Evolutionary conservation across 2,797 vertebrate genomes (phyloP), one percentile per base, ranked within the genome.

Genomic region (Poeciliopsis gracilis): DNA sequence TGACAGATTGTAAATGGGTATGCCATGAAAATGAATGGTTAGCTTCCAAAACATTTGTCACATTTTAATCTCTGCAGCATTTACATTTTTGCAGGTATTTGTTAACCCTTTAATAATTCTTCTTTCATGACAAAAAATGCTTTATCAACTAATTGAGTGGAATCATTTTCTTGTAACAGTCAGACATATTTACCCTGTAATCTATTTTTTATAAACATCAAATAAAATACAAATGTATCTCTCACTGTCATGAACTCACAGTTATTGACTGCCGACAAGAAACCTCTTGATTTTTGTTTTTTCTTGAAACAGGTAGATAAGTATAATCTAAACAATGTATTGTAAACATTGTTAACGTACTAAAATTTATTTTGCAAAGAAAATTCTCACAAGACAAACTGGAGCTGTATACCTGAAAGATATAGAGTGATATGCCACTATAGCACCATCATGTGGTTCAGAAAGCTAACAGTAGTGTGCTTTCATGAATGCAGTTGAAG

Each of bases 371-470:
- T 86, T 88, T 82, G 78, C 28, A 76, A 80, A 82, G 66, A 76
- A 75, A 72, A 77, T 36, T 80, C 18, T 78, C 30, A 59, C 49
- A 87, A 30, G 41, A 76, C 73, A 81, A 33, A 78, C 47, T 36
- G 72, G 73, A 43, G 46, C 57, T 69, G 67, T 89, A 43, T n/a
- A 43, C 75, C 51, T 88, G 38, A 82, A 72, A 84, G 72, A 59
- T 46, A 76, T 36, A 72, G 83, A 85, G 72, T 80, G 93, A 90
- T 87, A 45, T 94, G 94, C 90, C 91, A 89, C 94, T 93, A 80
- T 77, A 95, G 94, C 95, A 81, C 95, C 95, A 95, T 90, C 95
- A 89, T 91, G 95, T 95, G 95, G 95, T 79, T 83, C 15, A 18
- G 53, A 28, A 8, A 47, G 81, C 30, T 77, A 90, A 76, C 76